Evolutionary conservation across 2,113 vertebrate species (phyloP), one percentile per base, ranked within the genome.

Genomic region (Chloebia gouldiae): DNA sequence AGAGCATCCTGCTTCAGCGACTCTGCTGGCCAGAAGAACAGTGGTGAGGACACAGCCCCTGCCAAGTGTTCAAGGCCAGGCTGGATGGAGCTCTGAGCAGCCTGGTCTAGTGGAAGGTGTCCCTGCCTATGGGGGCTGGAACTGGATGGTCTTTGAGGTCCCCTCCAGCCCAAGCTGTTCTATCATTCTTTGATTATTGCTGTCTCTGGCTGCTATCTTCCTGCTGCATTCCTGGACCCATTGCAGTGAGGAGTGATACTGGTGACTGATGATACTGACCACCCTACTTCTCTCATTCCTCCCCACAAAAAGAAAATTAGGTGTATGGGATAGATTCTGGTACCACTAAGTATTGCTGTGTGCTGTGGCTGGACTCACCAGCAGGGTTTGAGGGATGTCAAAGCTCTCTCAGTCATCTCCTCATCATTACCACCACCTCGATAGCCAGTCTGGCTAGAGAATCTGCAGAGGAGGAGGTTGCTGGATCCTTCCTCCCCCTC

Each of bases 381-480:
- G 51, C 17, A 31, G 11, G 6, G 22, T 39, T 17, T 86, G 81
- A 86, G 19, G 45, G 22, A 18, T 35, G 18, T 45, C 56, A 75
- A 54, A 70, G 28, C 33, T 19, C 15, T 33, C 50, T 50, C 50
- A 64, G 44, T 27, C 35, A 35, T 64, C 15, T 94, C 59, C 31
- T 37, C 13, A 24, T 56, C 40, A 45, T 30, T n/a, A 63, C 11
- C 39, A 59, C 27, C 63, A 63, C 13, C 53, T 80, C 0, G 0
- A 49, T n/a, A 81, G 10, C n/a, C 44, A 53, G 23, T 7, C 49
- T 83, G 61, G 72, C 45, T 27, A 9, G 25, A 28, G 28, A 53
- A 23, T 24, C 44, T 69, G 39, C 8, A 23, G 7, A 73, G 23
- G 14, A 81, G 9, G 9, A 73, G 7, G 8, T 4, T 79, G 39